Conservation (phyloP, 2,888 invertebrate genomes). For the Andrena camellia region DNA sequence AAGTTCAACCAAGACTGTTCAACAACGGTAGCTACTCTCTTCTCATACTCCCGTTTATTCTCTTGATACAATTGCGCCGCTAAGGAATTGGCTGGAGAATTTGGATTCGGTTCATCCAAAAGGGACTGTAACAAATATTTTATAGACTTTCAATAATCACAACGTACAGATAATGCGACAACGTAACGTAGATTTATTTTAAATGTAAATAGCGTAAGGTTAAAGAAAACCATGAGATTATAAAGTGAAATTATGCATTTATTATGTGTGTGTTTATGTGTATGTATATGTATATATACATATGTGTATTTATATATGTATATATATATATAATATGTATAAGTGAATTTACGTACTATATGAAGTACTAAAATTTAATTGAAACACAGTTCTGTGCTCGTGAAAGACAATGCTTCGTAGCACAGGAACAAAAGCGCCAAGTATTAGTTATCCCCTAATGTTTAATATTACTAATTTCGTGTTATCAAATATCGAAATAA, state of each 20-base stretch:
- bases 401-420: slow-evolving; percentile 58
- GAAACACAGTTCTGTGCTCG: slow-evolving; percentile 74
- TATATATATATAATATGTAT: slow-evolving; percentile 73
- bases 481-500: slow-evolving; percentile 81
- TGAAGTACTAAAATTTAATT: slow-evolving; percentile 77
- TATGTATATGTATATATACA: slow-evolving; percentile 67
- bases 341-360: slow-evolving; percentile 77
- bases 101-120: slow-evolving; percentile 90
- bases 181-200: slow-evolving; percentile 37
- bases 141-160: slow-evolving; percentile 39
- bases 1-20: slow-evolving; percentile 88
- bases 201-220: slow-evolving; percentile 61
- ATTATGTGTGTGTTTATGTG: slow-evolving; percentile 61
- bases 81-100: slow-evolving; percentile 89
- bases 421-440: slow-evolving; percentile 67
- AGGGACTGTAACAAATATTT: slow-evolving; percentile 86
- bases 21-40: slow-evolving; percentile 88
- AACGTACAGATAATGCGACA: slow-evolving; percentile 11
- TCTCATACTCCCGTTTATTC: slow-evolving; percentile 89
- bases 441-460: slow-evolving; percentile 67
- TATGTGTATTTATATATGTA: slow-evolving; percentile 60
- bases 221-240: slow-evolving; percentile 74
- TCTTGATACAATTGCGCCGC: slow-evolving; percentile 90
- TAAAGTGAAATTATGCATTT: slow-evolving; percentile 80
- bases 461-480: slow-evolving; percentile 78